These are phyloP conservation scores for Limosa lapponica DNA, from an alignment of 2,797 vertebrate genomes.

Conservation along the genomic window DNA sequence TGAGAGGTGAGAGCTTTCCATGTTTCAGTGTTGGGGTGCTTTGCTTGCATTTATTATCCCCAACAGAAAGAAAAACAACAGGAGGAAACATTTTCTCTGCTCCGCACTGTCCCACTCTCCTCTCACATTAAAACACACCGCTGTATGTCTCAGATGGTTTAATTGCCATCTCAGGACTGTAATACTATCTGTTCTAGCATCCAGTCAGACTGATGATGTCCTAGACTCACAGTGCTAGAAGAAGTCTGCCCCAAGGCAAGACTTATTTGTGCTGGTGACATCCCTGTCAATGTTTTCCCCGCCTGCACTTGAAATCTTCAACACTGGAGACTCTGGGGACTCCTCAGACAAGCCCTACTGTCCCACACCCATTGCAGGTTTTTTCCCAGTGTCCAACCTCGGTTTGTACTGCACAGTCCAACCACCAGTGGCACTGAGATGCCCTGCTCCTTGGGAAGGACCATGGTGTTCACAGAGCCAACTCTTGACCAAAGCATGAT, in stretches of 20 bases:
- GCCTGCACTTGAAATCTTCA: background rate
- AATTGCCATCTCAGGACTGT: background rate
- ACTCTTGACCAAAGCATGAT: background rate
- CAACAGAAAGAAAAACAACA: background rate
- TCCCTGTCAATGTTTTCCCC: background rate
- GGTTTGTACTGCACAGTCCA: background rate
- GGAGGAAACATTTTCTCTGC: background rate
- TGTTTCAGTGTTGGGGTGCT: background rate
- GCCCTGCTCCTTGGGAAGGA: background rate
- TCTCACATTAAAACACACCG: background rate
- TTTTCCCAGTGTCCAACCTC: background rate
- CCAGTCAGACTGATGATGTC: background rate
- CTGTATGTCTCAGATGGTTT: background rate
- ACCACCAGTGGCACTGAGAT: background rate
- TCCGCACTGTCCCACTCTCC: background rate
- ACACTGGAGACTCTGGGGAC: rapidly evolving
- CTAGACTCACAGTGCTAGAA: background rate
- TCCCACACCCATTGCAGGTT: background rate
- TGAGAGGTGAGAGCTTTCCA: conserved; percentile 63
- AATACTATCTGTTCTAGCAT: background rate
- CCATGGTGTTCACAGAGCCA: background rate
- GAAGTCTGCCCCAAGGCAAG: background rate
- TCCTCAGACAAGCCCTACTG: background rate
- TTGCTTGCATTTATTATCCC: background rate
- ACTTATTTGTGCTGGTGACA: background rate